phyloP scores from a whole-genome alignment of 2,888 invertebrate species.

The Muschampia plurimacula region DNA sequence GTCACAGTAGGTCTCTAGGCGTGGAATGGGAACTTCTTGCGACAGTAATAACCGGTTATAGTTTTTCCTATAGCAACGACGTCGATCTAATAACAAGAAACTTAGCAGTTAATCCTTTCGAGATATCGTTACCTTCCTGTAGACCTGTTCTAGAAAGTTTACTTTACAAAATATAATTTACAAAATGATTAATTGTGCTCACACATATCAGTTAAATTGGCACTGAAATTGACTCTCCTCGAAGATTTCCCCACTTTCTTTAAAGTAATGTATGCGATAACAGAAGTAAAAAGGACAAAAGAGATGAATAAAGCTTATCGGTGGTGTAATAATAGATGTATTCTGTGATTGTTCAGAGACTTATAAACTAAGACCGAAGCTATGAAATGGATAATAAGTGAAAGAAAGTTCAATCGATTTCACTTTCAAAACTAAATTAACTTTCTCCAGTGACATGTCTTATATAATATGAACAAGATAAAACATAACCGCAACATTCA shows the following conservation, averaged over 20 bases:
- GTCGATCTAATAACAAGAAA: slow-evolving; percentile 13
- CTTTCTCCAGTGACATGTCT: slow-evolving; percentile 85
- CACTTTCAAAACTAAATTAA: slow-evolving; percentile 86
- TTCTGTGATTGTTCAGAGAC: slow-evolving; percentile 21
- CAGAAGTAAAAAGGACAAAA: slow-evolving; percentile 1
- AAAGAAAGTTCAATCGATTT: slow-evolving; percentile 86
- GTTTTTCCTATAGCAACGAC: slow-evolving; percentile 19
- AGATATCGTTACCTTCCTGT: background rate
- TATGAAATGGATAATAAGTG: slow-evolving; percentile 77
- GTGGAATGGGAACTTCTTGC: slow-evolving; percentile 35
- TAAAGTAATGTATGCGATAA: background rate
- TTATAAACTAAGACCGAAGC: slow-evolving; percentile 50
- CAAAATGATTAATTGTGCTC: background rate
- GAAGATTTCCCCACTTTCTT: background rate
- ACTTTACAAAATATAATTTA: background rate
- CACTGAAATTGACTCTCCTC: background rate
- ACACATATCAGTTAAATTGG: background rate
- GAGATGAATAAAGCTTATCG: slow-evolving; percentile 8
- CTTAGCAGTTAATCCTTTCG: background rate
- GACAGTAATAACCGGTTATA: slow-evolving; percentile 34
- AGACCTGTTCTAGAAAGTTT: background rate
- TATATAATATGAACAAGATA: slow-evolving; percentile 79
- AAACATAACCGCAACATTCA: slow-evolving; percentile 77
- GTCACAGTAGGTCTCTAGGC: too few relatives aligned
- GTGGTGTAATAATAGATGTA: slow-evolving; percentile 14